Base-by-base conservation (phyloP, 2,888 invertebrate species). In the Seladonia tumulorum region DNA sequence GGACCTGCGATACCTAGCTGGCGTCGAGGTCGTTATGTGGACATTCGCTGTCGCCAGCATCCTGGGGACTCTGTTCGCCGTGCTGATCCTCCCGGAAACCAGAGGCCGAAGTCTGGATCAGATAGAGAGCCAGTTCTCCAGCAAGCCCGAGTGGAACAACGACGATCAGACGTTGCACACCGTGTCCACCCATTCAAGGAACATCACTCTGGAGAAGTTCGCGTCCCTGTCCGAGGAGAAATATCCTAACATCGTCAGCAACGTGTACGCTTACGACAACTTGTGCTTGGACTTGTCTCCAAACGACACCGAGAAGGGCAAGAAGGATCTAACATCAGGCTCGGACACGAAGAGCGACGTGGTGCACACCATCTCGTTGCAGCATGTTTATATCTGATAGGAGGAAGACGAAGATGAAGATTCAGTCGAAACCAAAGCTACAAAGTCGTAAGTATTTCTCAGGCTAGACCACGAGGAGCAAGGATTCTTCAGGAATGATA, bases 31-130 rank as follows among this genome's bases (percentile, higher is more conserved):
- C 0, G 97, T 97, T 1, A 94, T 97, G 90, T 96, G 97, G 92
- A 95, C 97, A 1, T 97, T 97, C 91, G 96, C 96, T 1, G 95
- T 94, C 0, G 96, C 97, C 29, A 96, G 97, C 0, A 93, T 97
- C 8, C 81, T 96, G 12, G 97, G 97, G 0, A 96, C 97, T 0
- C 92, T 96, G 0, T 97, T 97, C 91, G 96, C 97, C 60, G 94
- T 96, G 53, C 94, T 96, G 1, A 96, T 97, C 90, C 94, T 97
- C 2, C 97, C 97, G 4, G 97, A 97, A 94, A 97, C 97, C 0
- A 96, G 97, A 91, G 97, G 97, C 18, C 97, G 97, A 90, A 96
- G 96, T 73, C 94, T 97, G 86, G 96, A 96, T 75, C 97, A 97
- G 91, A 97, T 97, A 22, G 97, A 97, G 95, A 96, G 95, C 84